Evolutionary conservation across 2,888 invertebrate genomes (phyloP).

Genomic region (Apoda limacodes): DNA sequence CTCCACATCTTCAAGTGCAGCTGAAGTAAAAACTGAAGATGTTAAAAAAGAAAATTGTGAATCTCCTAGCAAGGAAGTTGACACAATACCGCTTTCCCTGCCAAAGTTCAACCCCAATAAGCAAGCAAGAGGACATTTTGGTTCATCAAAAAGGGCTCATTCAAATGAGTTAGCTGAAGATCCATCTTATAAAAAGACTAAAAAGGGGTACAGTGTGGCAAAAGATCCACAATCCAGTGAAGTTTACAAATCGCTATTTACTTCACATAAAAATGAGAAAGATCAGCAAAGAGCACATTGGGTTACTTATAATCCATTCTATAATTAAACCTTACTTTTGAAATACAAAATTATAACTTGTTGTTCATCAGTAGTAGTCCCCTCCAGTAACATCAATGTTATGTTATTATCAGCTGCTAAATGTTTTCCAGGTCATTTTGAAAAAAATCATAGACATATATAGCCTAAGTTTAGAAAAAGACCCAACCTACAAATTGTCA

Average conservation of each 20-base stretch:
- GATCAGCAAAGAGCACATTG: conserved; percentile 93
- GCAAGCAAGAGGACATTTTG: conserved; percentile 52
- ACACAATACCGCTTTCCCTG: conserved; percentile 53
- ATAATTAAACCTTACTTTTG: too few relatives aligned
- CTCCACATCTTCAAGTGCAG: conserved; percentile 10
- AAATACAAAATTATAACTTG: too few relatives aligned
- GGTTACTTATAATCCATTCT: conserved; percentile 98
- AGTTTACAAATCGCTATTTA: conserved; percentile 96
- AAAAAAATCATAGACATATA: too few relatives aligned
- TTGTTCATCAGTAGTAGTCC: too few relatives aligned
- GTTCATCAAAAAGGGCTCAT: conserved; percentile 47
- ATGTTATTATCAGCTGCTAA: too few relatives aligned
- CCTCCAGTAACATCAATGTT: too few relatives aligned
- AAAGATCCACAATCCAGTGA: conserved; percentile 90
- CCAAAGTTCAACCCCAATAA: conserved; percentile 59
- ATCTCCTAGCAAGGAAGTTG: conserved; percentile 48
- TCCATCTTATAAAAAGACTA: conserved; percentile 81
- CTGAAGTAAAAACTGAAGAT: conserved; percentile 27
- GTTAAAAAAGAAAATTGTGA: conserved; percentile 39
- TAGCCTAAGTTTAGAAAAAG: too few relatives aligned
- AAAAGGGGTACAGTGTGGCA: conserved; percentile 86
- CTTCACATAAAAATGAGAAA: conserved; percentile 87
- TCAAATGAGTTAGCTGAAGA: conserved; percentile 61
- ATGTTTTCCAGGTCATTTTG: too few relatives aligned
- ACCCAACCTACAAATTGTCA: too few relatives aligned